phyloP scores from a whole-genome alignment of 2,797 vertebrate species.

The Octomys mimax region DNA sequence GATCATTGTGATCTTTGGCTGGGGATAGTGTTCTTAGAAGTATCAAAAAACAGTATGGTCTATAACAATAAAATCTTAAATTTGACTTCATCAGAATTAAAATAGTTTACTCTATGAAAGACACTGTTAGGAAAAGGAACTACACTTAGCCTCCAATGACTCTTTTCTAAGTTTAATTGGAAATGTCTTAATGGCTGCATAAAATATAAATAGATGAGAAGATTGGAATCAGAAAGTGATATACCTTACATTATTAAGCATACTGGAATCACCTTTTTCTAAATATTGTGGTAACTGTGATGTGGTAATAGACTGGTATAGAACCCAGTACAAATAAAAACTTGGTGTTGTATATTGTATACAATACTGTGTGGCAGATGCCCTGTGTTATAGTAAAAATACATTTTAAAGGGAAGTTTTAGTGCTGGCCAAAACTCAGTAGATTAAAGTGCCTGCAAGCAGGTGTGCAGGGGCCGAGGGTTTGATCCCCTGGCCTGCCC shows the following conservation, averaged over 20 bases:
- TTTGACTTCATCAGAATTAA: slow-evolving; percentile 8
- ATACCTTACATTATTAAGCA: slow-evolving; percentile 21
- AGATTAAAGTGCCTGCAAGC: too few species aligned
- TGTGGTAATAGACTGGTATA: neutral
- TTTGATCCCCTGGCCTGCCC: too few species aligned
- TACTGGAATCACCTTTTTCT: neutral
- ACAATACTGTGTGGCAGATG: neutral
- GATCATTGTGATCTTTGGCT: neutral
- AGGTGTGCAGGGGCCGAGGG: too few species aligned
- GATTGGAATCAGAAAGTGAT: neutral
- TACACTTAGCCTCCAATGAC: neutral
- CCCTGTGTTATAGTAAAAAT: neutral
- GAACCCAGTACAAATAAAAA: neutral
- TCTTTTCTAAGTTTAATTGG: slow-evolving; percentile 27
- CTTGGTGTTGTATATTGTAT: neutral
- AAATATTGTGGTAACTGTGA: neutral
- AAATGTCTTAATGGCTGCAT: slow-evolving; percentile 31
- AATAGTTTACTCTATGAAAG: neutral
- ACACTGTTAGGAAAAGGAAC: neutral
- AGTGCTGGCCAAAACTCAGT: neutral
- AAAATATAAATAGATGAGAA: slow-evolving; percentile 3
- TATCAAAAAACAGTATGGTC: neutral
- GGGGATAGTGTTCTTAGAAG: neutral
- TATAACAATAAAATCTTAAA: neutral
- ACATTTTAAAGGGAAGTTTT: neutral